phyloP scores from a whole-genome alignment of 2,113 vertebrate genomes.

The Apus apus region DNA sequence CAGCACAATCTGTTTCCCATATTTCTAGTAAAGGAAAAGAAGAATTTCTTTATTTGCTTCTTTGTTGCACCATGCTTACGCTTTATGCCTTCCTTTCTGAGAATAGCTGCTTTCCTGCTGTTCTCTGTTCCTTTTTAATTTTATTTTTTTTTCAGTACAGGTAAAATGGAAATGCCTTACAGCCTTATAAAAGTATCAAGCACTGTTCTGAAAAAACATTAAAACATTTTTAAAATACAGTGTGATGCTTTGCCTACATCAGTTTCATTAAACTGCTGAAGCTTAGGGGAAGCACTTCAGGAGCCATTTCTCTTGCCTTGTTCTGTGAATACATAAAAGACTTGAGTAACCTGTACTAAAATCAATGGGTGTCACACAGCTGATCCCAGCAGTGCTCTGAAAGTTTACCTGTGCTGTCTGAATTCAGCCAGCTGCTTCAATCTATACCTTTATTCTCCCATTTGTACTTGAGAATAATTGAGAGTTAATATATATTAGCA shows the following conservation, averaged over 20 bases:
- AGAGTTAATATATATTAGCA: not conserved
- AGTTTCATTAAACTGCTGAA: not conserved
- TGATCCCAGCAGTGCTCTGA: not conserved
- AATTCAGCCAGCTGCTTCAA: not conserved
- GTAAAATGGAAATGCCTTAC: constrained; percentile 57
- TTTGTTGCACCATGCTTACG: constrained; percentile 56
- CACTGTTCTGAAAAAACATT: constrained; percentile 18
- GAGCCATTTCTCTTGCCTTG: not conserved
- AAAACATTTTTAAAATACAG: constrained; percentile 30
- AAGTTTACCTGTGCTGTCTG: not conserved
- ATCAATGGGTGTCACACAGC: not conserved
- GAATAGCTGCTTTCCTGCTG: constrained; percentile 63
- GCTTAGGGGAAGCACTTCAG: not conserved
- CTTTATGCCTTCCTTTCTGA: constrained; percentile 61
- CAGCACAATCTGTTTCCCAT: constrained; percentile 75
- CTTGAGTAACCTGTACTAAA: not conserved
- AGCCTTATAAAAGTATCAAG: constrained; percentile 5
- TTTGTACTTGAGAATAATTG: not conserved
- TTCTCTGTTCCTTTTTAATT: not conserved
- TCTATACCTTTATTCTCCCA: not conserved
- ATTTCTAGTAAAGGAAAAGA: constrained; percentile 67
- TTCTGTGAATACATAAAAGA: not conserved
- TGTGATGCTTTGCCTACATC: not conserved
- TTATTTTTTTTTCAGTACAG: constrained; percentile 14
- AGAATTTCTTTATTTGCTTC: constrained; percentile 62